phyloP scores from a whole-genome alignment of 2,888 invertebrate genomes.

The Andricus quercusramuli region DNA sequence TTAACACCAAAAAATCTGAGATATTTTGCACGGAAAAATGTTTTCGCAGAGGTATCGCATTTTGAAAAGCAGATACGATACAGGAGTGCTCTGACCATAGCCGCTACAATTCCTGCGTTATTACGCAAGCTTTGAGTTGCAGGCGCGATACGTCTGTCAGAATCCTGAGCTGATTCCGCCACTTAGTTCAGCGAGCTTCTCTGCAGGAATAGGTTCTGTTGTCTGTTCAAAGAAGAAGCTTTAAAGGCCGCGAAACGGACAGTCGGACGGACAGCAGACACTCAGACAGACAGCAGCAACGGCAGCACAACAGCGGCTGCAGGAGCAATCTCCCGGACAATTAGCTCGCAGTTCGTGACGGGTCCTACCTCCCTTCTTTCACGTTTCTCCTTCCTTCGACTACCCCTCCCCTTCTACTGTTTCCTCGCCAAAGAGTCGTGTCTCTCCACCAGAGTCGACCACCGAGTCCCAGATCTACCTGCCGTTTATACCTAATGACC shows the following conservation, averaged over 20 bases:
- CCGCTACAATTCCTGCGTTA: background rate
- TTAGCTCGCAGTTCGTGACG: constrained; percentile 77
- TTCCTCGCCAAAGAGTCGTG: constrained; percentile 51
- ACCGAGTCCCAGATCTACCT: constrained; percentile 68
- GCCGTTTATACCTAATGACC: constrained; percentile 77
- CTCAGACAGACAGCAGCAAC: constrained; percentile 56
- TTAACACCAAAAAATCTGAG: no score
- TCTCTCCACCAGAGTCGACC: constrained; percentile 58
- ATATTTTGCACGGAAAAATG: no score
- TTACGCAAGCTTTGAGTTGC: constrained; percentile 54
- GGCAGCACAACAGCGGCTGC: constrained; percentile 62
- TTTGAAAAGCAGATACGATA: no score
- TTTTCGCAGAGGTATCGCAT: no score
- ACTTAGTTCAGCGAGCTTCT: constrained; percentile 11
- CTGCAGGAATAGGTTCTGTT: constrained; percentile 29
- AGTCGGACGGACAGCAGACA: constrained; percentile 53
- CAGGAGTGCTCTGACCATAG: no score
- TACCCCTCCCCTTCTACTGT: constrained; percentile 41
- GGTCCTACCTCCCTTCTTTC: constrained; percentile 65
- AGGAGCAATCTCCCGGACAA: constrained; percentile 76
- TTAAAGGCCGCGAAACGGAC: constrained; percentile 49
- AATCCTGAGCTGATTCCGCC: constrained; percentile 9
- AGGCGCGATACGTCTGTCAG: constrained; percentile 48
- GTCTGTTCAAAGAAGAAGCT: constrained; percentile 51
- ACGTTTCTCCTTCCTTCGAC: constrained; percentile 50